A percentile compares a stretch with the other conserved stretches of the same genome.
phyloP scores from a whole-genome alignment of 2,113 vertebrate genomes.

The Ammodytes marinus region DNA sequence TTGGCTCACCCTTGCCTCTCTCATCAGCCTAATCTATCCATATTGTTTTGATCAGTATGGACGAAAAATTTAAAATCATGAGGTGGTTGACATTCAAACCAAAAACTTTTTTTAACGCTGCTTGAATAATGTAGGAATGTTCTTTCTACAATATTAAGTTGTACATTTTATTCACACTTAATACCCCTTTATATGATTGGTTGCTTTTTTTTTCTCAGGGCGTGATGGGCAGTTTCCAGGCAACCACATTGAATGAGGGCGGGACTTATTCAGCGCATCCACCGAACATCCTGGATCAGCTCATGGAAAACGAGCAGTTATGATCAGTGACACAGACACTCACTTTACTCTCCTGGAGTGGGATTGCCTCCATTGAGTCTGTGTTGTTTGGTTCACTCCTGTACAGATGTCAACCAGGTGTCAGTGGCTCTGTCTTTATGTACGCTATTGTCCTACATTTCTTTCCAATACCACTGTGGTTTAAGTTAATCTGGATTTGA shows the following conservation, averaged over 20 bases:
- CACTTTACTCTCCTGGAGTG: slow-evolving; percentile 10
- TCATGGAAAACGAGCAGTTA: slow-evolving; percentile 73
- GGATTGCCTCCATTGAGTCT: slow-evolving; percentile 9
- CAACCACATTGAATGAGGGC: slow-evolving; percentile 9
- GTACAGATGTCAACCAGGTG: slow-evolving; percentile 2
- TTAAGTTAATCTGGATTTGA: slow-evolving; percentile 18
- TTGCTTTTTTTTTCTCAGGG: slow-evolving; percentile 41
- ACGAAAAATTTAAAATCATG: background rate
- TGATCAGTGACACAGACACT: slow-evolving; percentile 70
- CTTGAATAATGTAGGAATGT: background rate
- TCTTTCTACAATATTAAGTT: background rate
- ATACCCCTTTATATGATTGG: background rate
- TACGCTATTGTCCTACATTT: slow-evolving; percentile 2
- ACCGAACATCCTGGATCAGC: slow-evolving; percentile 75
- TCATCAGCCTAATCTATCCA: no score
- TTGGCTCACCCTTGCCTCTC: no score
- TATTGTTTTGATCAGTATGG: background rate
- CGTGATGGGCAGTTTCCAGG: slow-evolving; percentile 54
- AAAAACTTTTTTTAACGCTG: background rate
- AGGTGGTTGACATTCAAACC: background rate
- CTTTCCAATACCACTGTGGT: slow-evolving; percentile 1
- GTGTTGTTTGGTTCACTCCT: slow-evolving; percentile 9
- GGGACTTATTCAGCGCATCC: slow-evolving; percentile 19
- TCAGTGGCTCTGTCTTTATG: slow-evolving; percentile 10
- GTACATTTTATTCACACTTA: background rate